Conservation (phyloP, 2,888 invertebrate species). For the Caenorhabditis sp. region DNA sequence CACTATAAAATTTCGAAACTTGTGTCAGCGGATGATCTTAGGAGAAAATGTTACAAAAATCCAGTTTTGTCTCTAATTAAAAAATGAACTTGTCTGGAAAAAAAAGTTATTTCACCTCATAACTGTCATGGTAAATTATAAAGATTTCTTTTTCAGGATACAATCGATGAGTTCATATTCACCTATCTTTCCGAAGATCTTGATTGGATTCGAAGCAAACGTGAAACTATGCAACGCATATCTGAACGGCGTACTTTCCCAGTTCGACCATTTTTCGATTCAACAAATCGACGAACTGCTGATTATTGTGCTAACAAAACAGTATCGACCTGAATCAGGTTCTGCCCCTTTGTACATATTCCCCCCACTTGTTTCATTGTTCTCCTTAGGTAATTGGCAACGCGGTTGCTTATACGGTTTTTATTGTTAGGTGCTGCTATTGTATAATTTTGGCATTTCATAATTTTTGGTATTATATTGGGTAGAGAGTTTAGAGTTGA, state of each 20-base stretch:
- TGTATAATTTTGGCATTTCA: not conserved
- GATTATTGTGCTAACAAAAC: not conserved
- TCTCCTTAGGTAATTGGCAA: not conserved
- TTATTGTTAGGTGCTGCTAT: not conserved
- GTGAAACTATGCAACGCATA: conserved; percentile 44
- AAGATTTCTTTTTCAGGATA: conserved; percentile 42
- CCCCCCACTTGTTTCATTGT: not conserved
- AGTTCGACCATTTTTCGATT: conserved; percentile 43
- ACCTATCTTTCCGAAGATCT: conserved; percentile 58
- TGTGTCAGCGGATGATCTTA: too few species aligned
- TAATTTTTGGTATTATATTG: too few species aligned
- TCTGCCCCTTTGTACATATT: not conserved
- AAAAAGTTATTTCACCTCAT: too few species aligned
- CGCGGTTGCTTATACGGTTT: not conserved
- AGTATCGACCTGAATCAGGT: not conserved
- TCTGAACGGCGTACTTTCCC: conserved; percentile 41
- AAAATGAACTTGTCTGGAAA: too few species aligned
- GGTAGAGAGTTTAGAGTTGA: too few species aligned
- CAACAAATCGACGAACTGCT: not conserved
- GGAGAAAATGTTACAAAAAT: too few species aligned
- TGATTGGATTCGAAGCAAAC: conserved; percentile 50
- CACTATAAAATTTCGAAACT: too few species aligned
- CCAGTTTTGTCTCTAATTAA: too few species aligned
- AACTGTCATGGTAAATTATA: not conserved
- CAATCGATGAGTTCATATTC: conserved; percentile 64